Evolutionary conservation across 2,888 invertebrate genomes (phyloP), one percentile per base, ranked within the genome.

Genomic region (Blastobasis lacticolella): DNA sequence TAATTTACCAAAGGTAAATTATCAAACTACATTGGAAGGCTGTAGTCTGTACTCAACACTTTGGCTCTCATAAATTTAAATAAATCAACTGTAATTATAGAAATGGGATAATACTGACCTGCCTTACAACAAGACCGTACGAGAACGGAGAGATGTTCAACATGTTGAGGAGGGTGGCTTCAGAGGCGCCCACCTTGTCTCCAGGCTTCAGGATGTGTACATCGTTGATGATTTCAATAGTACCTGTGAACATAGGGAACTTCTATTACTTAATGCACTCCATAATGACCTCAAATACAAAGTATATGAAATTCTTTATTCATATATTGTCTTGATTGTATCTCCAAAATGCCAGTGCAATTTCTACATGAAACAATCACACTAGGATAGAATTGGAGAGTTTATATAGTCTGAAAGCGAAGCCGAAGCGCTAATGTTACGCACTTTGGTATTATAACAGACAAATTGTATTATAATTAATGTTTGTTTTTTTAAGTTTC

Each of bases 121-220:
- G 95, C 82, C 95, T 95, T 58, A 99, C 97, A 45, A 95, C 89
- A 69, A 99, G 91, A 90, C 99, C 99, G 75, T 99, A 99, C 50
- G 97, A 97, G 91, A 99, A 99, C 49, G 99, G 99, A 79, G 98
- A 98, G 86, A 99, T 98, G 91, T 98, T 98, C 90, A 99, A 92
- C 99, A 99, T 99, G 92, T 99, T 99, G 65, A 99, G 91, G 54
- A 99, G 93, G 9, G 99, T 98, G 44, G 99, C 97, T 90, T 99
- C 99, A 45, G 98, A 98, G 75, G 98, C 97, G 71, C 99, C 99
- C 56, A 99, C 99, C 88, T 96, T 98, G 82, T 99, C 99, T 47
- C 98, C 98, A 37, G 95, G 95, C 87, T 96, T 96, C 82, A 96
- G 83, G 78, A 96, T 96, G 80, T 95, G 95, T 51, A 96, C 96